phyloP scores from a whole-genome alignment of 1,140 invertebrate species.

The Tyrophagus putrescentiae region DNA sequence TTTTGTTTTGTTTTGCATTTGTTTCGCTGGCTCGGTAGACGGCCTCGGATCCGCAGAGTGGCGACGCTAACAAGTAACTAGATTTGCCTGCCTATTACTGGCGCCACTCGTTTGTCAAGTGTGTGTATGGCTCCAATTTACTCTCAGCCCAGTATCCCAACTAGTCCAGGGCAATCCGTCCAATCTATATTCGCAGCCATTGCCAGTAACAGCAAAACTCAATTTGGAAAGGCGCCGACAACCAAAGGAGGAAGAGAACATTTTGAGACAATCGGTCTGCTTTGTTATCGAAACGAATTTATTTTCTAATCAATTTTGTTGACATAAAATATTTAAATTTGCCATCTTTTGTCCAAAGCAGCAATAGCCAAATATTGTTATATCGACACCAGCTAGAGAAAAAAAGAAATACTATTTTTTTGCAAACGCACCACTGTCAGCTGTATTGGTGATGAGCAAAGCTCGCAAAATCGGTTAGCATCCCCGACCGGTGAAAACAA shows the following conservation, averaged over 20 bases:
- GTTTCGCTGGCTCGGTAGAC: too few species aligned
- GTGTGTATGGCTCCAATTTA: constrained; percentile 6
- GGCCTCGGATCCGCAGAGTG: too few species aligned
- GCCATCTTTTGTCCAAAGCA: not conserved
- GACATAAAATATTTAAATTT: constrained; percentile 15
- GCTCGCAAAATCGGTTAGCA: too few species aligned
- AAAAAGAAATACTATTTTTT: too few species aligned
- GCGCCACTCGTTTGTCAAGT: too few species aligned
- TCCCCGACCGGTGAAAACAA: too few species aligned
- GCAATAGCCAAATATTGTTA: not conserved
- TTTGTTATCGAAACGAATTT: constrained; percentile 4
- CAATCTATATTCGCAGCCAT: not conserved
- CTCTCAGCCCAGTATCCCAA: not conserved
- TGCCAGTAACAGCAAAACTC: not conserved
- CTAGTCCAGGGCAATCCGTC: constrained; percentile 5
- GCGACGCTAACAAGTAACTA: constrained; percentile 12
- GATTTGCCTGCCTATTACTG: constrained; percentile 10
- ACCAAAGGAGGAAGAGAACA: not conserved
- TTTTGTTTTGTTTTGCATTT: too few species aligned
- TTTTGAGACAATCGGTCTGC: constrained; percentile 6
- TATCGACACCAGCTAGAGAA: too few species aligned
- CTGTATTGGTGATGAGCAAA: too few species aligned
- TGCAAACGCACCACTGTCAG: too few species aligned
- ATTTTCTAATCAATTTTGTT: constrained; percentile 14
- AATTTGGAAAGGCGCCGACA: not conserved